Conservation (phyloP, 2,888 invertebrate species). For the Sarcophaga variegata region DNA sequence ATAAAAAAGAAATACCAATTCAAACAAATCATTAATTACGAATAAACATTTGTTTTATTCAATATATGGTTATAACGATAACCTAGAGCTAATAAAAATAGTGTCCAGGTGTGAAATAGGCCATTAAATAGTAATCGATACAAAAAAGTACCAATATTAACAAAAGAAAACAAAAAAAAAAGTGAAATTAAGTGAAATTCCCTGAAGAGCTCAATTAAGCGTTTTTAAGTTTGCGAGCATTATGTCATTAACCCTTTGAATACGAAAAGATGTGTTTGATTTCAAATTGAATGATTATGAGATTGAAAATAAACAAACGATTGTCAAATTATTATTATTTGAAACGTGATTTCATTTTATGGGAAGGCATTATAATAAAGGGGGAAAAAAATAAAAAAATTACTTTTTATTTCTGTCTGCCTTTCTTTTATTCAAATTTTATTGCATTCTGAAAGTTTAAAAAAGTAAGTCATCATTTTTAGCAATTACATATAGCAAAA, state of each 20-base stretch:
- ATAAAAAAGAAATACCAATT: background rate
- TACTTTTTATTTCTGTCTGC: background rate
- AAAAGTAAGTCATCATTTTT: background rate
- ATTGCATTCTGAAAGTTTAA: background rate
- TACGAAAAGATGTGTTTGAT: conserved; percentile 13
- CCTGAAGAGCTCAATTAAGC: background rate
- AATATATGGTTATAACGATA: background rate
- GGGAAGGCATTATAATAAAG: background rate
- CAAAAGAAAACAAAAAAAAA: background rate
- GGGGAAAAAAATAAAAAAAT: background rate
- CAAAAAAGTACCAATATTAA: background rate
- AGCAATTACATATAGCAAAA: too few species aligned
- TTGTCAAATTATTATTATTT: background rate
- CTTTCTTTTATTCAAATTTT: background rate
- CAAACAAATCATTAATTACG: background rate
- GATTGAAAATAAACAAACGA: background rate
- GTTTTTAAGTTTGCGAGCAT: background rate
- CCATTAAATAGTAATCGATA: background rate
- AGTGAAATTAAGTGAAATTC: conserved; percentile 43
- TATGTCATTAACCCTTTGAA: conserved; percentile 21
- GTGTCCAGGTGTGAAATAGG: background rate
- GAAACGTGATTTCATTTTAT: background rate
- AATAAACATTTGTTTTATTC: conserved; percentile 17
- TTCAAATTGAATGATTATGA: conserved; percentile 1
- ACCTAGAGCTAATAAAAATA: background rate